These are phyloP conservation scores for Tachina lurida DNA, from an alignment of 2,888 invertebrate species.

Conservation along the genomic window DNA sequence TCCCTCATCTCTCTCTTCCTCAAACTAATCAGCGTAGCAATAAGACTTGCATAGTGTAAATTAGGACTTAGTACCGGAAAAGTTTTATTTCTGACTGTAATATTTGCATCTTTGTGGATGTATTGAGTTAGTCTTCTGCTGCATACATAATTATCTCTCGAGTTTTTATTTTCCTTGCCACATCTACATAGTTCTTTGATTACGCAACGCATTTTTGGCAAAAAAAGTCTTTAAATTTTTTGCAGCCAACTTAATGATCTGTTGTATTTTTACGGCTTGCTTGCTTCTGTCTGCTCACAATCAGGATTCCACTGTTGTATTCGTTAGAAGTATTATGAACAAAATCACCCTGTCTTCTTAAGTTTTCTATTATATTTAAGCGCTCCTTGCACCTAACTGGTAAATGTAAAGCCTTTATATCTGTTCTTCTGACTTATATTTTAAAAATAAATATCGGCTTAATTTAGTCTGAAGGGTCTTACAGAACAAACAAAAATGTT, in stretches of 20 bases:
- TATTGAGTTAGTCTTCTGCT: constrained; percentile 13
- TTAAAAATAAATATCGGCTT: too few relatives aligned
- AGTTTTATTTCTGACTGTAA: background rate
- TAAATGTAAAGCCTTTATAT: too few relatives aligned
- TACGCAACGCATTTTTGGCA: background rate
- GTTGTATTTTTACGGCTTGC: background rate
- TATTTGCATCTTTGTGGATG: background rate
- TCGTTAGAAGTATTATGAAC: background rate
- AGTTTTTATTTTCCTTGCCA: background rate
- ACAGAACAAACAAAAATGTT: constrained; percentile 8
- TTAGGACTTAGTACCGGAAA: constrained; percentile 13
- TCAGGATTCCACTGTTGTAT: background rate
- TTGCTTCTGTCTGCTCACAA: background rate
- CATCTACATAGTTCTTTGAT: background rate
- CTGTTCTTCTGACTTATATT: too few relatives aligned
- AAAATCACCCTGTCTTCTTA: too few relatives aligned
- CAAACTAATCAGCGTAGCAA: too few relatives aligned
- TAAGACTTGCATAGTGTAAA: too few relatives aligned
- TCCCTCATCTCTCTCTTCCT: too few relatives aligned
- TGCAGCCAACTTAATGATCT: constrained; percentile 7
- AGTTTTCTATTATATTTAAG: too few relatives aligned
- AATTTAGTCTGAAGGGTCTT: too few relatives aligned
- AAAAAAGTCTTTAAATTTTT: background rate
- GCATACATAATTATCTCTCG: background rate
- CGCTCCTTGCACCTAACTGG: too few relatives aligned